A percentile compares a stretch with the other conserved stretches of the same genome.
phyloP scores from a whole-genome alignment of 2,888 invertebrate genomes.

The Netelia virgata region DNA sequence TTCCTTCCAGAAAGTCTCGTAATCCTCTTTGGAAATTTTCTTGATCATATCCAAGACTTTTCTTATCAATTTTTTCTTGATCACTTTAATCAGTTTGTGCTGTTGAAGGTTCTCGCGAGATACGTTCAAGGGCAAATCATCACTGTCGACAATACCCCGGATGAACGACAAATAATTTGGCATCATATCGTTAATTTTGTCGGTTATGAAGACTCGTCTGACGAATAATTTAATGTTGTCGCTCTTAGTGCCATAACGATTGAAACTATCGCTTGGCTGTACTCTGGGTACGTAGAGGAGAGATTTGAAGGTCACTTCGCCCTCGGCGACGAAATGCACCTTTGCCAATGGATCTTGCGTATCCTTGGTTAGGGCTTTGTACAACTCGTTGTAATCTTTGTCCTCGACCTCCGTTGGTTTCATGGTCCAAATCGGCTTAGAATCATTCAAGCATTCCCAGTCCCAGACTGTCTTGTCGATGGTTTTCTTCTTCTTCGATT shows the following conservation, averaged over 20 bases:
- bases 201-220: constrained; percentile 99
- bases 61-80: constrained; percentile 99
- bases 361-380: constrained; percentile 97
- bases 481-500: constrained; percentile 91
- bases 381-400: constrained; percentile 97
- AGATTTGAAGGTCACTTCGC: constrained; percentile 99
- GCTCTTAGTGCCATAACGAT: constrained; percentile 96
- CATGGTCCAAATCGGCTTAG: constrained; percentile 99
- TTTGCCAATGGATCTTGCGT: constrained; percentile 92
- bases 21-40: constrained; percentile 96
- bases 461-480: constrained; percentile 99
- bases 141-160: constrained; percentile 98
- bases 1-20: constrained; percentile 99
- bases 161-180: constrained; percentile 98
- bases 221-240: constrained; percentile 99
- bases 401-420: constrained; percentile 94
- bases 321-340: constrained; percentile 99
- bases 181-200: constrained; percentile 99
- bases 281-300: constrained; percentile 96
- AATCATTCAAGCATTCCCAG: constrained; percentile 98
- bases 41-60: constrained; percentile 99
- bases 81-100: constrained; percentile 99
- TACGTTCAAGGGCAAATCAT: constrained; percentile 99
- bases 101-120: constrained; percentile 99
- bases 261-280: constrained; percentile 97